Evolutionary conservation across 2,113 vertebrate species (phyloP).

Genomic region (Cygnus buccinator): DNA sequence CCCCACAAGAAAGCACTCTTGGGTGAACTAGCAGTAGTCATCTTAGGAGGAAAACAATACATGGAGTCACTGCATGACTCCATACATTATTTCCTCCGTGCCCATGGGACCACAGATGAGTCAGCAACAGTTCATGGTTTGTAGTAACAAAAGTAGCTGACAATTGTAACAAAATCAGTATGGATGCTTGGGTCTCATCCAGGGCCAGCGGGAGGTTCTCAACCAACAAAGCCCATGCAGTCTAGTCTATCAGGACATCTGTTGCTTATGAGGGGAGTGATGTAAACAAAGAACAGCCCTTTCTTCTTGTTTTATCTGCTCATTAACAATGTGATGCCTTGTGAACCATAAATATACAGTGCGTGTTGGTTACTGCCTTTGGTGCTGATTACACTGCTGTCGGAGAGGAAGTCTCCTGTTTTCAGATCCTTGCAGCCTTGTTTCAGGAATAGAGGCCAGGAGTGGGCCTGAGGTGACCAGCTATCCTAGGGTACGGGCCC

Average conservation of each 20-base stretch:
- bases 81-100: slow-evolving; percentile 59
- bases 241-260: slow-evolving; percentile 75
- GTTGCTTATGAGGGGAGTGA: slow-evolving; percentile 68
- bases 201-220: slow-evolving; percentile 68
- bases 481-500: background rate
- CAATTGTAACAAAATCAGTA: slow-evolving; percentile 69
- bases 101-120: slow-evolving; percentile 51
- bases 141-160: slow-evolving; percentile 69
- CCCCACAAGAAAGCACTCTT: slow-evolving; percentile 14
- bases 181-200: slow-evolving; percentile 71
- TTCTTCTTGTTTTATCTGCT: slow-evolving; percentile 64
- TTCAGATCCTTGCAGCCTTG: background rate
- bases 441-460: background rate
- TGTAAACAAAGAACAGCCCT: slow-evolving; percentile 70
- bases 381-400: background rate
- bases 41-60: slow-evolving; percentile 26
- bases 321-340: slow-evolving; percentile 67
- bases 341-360: slow-evolving; percentile 54
- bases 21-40: slow-evolving; percentile 44
- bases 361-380: slow-evolving; percentile 34
- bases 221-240: slow-evolving; percentile 66
- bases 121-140: slow-evolving; percentile 63
- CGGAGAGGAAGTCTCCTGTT: background rate
- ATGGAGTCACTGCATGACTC: slow-evolving; percentile 40
- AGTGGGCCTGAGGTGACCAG: background rate